These are phyloP conservation scores for Mythimna pallens DNA, from an alignment of 2,888 invertebrate species.

Conservation along the genomic window DNA sequence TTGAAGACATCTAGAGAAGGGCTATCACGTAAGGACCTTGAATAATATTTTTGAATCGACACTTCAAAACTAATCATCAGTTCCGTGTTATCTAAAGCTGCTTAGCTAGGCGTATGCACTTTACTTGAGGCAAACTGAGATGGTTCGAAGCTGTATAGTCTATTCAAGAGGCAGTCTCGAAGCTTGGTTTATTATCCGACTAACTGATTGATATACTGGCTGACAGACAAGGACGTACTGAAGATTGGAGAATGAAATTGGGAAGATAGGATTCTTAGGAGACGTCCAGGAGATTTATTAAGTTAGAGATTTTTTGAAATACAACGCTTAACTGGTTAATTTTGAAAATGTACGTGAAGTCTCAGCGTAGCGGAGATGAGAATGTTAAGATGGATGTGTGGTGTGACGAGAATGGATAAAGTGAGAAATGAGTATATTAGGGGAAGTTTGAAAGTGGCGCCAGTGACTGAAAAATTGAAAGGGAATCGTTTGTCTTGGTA, in stretches of 20 bases:
- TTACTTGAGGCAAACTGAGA: neutral
- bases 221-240: neutral
- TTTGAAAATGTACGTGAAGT: neutral
- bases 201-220: neutral
- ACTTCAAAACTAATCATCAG: neutral
- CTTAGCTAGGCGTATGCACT: neutral
- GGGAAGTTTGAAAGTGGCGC: no score
- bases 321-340: neutral
- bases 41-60: neutral
- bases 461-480: no score
- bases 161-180: no score
- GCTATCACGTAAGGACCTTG: neutral
- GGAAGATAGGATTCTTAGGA: neutral
- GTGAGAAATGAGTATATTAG: no score
- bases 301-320: neutral
- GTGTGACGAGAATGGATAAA: no score
- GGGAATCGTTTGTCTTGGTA: no score
- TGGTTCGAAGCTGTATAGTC: neutral
- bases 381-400: no score
- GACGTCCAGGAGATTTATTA: neutral
- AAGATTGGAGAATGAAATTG: neutral
- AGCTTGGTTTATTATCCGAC: neutral
- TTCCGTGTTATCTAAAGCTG: neutral
- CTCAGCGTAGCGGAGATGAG: no score
- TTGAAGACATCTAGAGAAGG: no score